These are phyloP conservation scores for Entomobrya proxima DNA, from an alignment of 2,888 invertebrate species.

Conservation along the genomic window DNA sequence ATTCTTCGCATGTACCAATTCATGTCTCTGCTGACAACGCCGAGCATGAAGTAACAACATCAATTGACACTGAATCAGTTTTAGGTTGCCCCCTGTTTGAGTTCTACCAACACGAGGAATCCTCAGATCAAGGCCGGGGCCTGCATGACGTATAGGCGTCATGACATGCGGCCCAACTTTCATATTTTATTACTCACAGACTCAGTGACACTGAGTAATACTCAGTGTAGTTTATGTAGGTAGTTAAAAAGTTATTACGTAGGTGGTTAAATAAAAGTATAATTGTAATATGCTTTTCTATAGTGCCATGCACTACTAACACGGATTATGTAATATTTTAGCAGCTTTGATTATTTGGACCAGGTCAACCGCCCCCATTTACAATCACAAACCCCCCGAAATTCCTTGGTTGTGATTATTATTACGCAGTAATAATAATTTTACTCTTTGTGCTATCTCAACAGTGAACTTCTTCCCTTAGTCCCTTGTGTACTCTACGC, in stretches of 20 bases:
- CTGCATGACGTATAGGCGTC: conserved; percentile 52
- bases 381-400: too few relatives aligned
- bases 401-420: too few relatives aligned
- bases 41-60: conserved; percentile 64
- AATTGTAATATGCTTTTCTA: too few relatives aligned
- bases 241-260: too few relatives aligned
- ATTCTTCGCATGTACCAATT: conserved; percentile 29
- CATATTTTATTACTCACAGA: conserved; percentile 43
- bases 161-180: conserved; percentile 65
- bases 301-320: too few relatives aligned
- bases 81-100: conserved; percentile 80
- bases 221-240: too few relatives aligned
- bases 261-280: too few relatives aligned
- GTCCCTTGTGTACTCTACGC: not conserved
- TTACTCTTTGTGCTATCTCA: conserved; percentile 29
- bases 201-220: too few relatives aligned
- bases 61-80: conserved; percentile 77
- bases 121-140: conserved; percentile 20
- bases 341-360: too few relatives aligned
- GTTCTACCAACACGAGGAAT: conserved; percentile 56
- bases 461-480: conserved; percentile 17
- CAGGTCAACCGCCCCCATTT: too few relatives aligned
- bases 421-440: too few relatives aligned
- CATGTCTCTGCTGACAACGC: conserved; percentile 57
- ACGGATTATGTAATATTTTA: too few relatives aligned